These are phyloP conservation scores for Drosophila quinaria DNA, from an alignment of 2,888 invertebrate genomes.

Conservation along the genomic window DNA sequence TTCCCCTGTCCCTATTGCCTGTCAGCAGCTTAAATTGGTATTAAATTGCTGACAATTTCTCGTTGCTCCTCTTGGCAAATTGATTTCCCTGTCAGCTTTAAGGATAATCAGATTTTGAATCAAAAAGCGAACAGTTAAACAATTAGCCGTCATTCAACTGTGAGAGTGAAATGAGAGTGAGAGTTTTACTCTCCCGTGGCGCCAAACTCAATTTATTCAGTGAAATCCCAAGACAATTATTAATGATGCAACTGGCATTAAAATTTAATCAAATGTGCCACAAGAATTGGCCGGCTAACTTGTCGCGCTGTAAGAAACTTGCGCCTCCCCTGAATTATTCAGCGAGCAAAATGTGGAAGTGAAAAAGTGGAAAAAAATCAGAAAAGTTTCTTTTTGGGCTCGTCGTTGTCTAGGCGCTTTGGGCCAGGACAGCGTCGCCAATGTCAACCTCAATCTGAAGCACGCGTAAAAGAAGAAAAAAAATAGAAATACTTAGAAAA, in stretches of 20 bases:
- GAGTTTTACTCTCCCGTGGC: slow-evolving; percentile 29
- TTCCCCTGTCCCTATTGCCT: slow-evolving; percentile 12
- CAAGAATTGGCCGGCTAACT: slow-evolving; percentile 51
- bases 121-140: slow-evolving; percentile 36
- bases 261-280: slow-evolving; percentile 84
- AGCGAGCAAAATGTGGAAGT: slow-evolving; percentile 45
- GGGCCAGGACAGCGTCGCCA: slow-evolving; percentile 35
- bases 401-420: slow-evolving; percentile 16
- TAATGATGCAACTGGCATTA: slow-evolving; percentile 82
- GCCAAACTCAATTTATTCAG: slow-evolving; percentile 65
- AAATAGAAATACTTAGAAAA: too few relatives aligned
- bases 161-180: neutral
- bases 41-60: slow-evolving; percentile 81
- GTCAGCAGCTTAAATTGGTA: slow-evolving; percentile 74
- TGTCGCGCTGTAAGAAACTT: slow-evolving; percentile 49
- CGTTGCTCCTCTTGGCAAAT: slow-evolving; percentile 33
- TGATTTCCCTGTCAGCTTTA: slow-evolving; percentile 42
- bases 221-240: slow-evolving; percentile 79
- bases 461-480: slow-evolving; percentile 27
- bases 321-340: slow-evolving; percentile 70
- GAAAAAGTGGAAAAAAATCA: slow-evolving; percentile 10
- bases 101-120: slow-evolving; percentile 63
- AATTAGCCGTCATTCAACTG: slow-evolving; percentile 55
- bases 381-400: slow-evolving; percentile 32
- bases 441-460: slow-evolving; percentile 42